Evolutionary conservation across 2,888 invertebrate species (phyloP).

Genomic region (Rhyacophila evoluta): DNA sequence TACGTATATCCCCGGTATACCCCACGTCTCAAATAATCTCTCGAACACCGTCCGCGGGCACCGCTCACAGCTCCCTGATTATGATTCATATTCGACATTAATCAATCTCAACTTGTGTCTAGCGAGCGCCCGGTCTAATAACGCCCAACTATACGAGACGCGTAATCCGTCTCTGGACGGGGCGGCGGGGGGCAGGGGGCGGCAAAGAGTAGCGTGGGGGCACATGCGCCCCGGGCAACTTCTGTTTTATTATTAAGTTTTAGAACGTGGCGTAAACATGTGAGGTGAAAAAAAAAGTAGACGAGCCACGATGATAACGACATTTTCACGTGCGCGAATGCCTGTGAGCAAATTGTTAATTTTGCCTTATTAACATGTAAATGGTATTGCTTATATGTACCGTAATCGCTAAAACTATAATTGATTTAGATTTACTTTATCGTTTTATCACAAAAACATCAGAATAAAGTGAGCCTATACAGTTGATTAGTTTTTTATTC

Average conservation of each 20-base stretch:
- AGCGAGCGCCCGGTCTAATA: constrained; percentile 25
- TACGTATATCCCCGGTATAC: not conserved
- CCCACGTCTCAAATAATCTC: constrained; percentile 36
- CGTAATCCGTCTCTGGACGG: constrained; percentile 47
- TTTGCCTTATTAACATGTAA: constrained; percentile 22
- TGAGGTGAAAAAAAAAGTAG: constrained; percentile 5
- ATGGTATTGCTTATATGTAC: not conserved
- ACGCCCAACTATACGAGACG: constrained; percentile 47
- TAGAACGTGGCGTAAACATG: constrained; percentile 12
- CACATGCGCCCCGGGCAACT: constrained; percentile 25
- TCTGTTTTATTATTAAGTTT: constrained; percentile 20
- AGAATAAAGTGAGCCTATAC: no score
- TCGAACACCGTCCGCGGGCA: constrained; percentile 28
- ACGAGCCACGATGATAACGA: constrained; percentile 25
- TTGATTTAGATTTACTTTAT: constrained; percentile 8
- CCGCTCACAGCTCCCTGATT: constrained; percentile 43
- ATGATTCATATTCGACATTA: constrained; percentile 54
- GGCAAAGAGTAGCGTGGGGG: constrained; percentile 32
- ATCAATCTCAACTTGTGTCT: constrained; percentile 51
- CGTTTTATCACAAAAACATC: not conserved
- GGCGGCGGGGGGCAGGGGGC: constrained; percentile 38
- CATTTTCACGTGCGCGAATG: constrained; percentile 59
- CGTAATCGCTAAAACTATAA: not conserved
- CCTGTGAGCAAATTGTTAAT: constrained; percentile 10
- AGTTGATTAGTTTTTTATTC: no score